Conservation (phyloP, 2,888 invertebrate species). For the Metellina segmentata region DNA sequence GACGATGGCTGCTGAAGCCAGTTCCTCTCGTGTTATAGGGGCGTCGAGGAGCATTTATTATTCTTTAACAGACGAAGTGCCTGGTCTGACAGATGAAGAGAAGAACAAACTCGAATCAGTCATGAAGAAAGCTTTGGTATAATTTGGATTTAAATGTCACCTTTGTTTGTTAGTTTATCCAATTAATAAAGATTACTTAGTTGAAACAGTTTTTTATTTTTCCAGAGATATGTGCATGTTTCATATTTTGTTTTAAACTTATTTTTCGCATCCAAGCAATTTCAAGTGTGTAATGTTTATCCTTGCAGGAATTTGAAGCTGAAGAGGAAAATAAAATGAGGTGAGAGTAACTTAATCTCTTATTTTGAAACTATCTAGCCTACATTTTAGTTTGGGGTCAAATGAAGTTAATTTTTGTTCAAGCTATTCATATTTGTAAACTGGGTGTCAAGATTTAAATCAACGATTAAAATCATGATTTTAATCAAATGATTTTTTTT, state of each 20-base stretch:
- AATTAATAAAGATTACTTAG: not conserved
- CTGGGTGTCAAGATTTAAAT: no score
- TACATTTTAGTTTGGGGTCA: no score
- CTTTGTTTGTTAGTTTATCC: not conserved
- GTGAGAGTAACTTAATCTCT: not conserved
- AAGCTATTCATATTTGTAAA: no score
- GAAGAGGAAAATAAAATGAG: conserved; percentile 69
- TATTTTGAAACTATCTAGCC: no score
- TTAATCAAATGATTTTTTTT: no score
- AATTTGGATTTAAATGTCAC: not conserved
- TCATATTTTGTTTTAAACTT: not conserved
- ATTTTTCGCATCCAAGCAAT: not conserved
- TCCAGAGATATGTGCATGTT: no score
- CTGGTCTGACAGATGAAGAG: conserved; percentile 78
- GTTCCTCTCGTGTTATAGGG: conserved; percentile 41
- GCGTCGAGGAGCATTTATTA: conserved; percentile 71
- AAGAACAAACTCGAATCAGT: conserved; percentile 75
- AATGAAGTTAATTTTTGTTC: no score
- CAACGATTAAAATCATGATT: no score
- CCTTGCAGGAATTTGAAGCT: conserved; percentile 77
- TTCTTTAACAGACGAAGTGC: conserved; percentile 71
- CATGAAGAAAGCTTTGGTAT: conserved; percentile 76
- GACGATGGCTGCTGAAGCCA: conserved; percentile 51
- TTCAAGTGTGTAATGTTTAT: conserved; percentile 18
- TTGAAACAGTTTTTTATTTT: no score